Evolutionary conservation across 2,113 vertebrate genomes (phyloP).

Genomic region (Ctenomys sociabilis): DNA sequence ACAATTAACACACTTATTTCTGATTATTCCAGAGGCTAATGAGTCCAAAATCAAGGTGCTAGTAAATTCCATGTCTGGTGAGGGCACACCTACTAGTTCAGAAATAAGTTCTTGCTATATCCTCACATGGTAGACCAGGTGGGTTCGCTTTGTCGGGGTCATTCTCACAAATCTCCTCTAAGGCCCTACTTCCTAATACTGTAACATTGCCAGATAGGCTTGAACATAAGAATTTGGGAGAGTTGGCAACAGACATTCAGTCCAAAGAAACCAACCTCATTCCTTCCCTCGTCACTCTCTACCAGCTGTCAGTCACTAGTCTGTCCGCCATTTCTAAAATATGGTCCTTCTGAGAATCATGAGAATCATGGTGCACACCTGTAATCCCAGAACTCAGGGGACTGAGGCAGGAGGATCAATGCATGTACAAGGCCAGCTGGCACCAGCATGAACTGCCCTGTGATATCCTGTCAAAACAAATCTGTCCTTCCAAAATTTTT

Average conservation of each 20-base stretch:
- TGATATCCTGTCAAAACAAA: background rate
- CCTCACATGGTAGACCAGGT: background rate
- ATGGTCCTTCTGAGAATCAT: background rate
- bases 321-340: slow-evolving; percentile 18
- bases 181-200: background rate
- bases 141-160: background rate
- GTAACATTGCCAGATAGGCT: background rate
- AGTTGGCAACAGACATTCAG: background rate
- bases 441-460: background rate
- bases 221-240: background rate
- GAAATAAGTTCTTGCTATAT: background rate
- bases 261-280: background rate
- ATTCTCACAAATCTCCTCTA: background rate
- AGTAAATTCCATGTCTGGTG: background rate
- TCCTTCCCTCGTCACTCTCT: background rate
- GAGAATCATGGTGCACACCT: background rate
- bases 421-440: background rate
- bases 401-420: background rate
- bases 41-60: background rate
- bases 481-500: background rate
- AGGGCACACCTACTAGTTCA: background rate
- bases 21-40: background rate
- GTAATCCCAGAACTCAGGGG: background rate
- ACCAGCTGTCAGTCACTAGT: background rate
- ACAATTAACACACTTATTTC: background rate